phyloP scores from a whole-genome alignment of 2,888 invertebrate genomes.

The Drosophila neonasuta region DNA sequence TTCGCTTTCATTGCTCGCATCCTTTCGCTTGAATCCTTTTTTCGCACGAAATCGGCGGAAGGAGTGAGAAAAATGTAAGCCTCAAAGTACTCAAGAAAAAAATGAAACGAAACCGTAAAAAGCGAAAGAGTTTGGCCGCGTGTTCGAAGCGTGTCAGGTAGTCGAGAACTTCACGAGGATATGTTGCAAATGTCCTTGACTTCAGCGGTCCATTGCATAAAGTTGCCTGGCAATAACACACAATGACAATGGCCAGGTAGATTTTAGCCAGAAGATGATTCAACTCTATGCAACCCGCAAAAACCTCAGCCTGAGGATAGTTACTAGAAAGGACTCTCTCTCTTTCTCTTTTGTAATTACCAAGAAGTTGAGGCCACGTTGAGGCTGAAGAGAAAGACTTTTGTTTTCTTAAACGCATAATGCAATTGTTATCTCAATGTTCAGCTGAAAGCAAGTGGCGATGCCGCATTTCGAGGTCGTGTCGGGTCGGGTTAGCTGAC shows the following conservation, averaged over 20 bases:
- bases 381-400: no score
- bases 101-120: neutral
- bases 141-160: slow-evolving; percentile 73
- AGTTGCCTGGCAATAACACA: slow-evolving; percentile 59
- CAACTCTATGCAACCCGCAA: slow-evolving; percentile 75
- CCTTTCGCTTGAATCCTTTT: slow-evolving; percentile 49
- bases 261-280: slow-evolving; percentile 58
- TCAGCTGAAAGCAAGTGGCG: no score
- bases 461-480: no score
- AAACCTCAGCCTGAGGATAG: slow-evolving; percentile 50
- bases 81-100: slow-evolving; percentile 4
- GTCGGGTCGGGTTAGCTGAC: no score
- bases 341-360: slow-evolving; percentile 17
- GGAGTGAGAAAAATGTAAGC: slow-evolving; percentile 36
- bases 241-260: slow-evolving; percentile 57
- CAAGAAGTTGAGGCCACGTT: neutral
- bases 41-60: slow-evolving; percentile 31
- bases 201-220: slow-evolving; percentile 60
- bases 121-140: slow-evolving; percentile 62
- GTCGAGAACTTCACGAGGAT: neutral
- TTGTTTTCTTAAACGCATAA: no score
- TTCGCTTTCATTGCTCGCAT: slow-evolving; percentile 38
- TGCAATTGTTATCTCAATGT: no score
- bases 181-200: slow-evolving; percentile 51
- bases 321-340: slow-evolving; percentile 16